Base-by-base conservation (phyloP, 2,797 vertebrate species). In the Babyrousa celebensis region DNA sequence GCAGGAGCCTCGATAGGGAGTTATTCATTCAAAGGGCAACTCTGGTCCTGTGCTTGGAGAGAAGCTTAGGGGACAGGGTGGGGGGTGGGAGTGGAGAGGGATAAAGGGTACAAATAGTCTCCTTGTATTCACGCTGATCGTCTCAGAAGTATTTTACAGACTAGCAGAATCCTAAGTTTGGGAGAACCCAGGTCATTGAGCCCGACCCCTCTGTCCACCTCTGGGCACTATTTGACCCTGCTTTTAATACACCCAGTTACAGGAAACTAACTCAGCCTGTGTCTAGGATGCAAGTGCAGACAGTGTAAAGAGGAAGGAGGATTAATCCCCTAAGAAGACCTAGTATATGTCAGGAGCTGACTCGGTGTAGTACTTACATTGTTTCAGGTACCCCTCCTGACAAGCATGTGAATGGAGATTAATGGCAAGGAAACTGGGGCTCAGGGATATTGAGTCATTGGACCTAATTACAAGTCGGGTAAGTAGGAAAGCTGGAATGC, bases 381-480 rank as follows among this genome's bases (percentile, higher is more conserved):
- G 32, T 79, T 95, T 83, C 67, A 5, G 5, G 4, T 82, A 93
- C 87, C 67, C 71, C 83, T 78, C 32, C 2, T 52, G 94, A 91
- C 91, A 91, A 83, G 56, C 65, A 54, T 58, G 56, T 60, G 93
- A 94, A 71, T 87, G 68, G 72, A 82, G 84, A 96, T 96, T 85
- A 96, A 70, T 21, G 87, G 74, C 72, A 48, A 94, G 84, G 93
- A 95, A 68, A 85, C 32, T 10, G 43, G 89, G 75, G 63, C 89
- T 97, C 74, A 62, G n/a, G 52, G 67, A 82, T 82, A 71, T 20
- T 96, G 97, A 94, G 88, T 97, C 93, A 97, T 25, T 90, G 20
- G 23, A 88, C 60, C 91, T 83, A 80, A 96, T 67, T 92, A 91
- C 27, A 78, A n/a, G 88, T 62, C 85, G 85, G 56, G 48, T 86